Percentiles rank a stretch among this genome's conserved stretches.
phyloP scores from a whole-genome alignment of 1,140 invertebrate species.

The Uloborus diversus region DNA sequence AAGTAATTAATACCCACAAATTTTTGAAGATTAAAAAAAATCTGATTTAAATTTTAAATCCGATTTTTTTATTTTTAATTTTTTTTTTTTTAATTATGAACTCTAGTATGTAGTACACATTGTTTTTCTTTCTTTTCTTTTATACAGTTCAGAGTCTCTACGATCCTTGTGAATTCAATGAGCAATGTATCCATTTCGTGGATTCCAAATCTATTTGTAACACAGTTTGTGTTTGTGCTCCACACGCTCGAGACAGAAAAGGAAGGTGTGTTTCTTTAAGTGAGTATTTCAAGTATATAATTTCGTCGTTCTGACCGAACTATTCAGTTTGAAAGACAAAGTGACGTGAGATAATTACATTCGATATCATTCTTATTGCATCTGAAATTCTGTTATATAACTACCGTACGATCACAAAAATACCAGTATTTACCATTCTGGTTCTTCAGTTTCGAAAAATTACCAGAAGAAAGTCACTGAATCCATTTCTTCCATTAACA shows the following conservation, averaged over 20 bases:
- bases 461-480: no score
- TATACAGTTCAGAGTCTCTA: slow-evolving; percentile 42
- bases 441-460: no score
- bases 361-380: background rate
- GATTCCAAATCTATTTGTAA: slow-evolving; percentile 32
- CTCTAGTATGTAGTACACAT: background rate
- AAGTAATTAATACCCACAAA: no score
- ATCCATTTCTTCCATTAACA: no score
- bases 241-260: slow-evolving; percentile 16
- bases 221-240: slow-evolving; percentile 28
- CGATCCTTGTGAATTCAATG: slow-evolving; percentile 42
- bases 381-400: background rate
- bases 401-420: background rate
- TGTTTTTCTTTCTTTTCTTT: background rate
- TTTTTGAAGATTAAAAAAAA: no score
- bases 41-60: no score
- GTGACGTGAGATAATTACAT: background rate
- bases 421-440: no score
- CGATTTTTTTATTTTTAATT: no score
- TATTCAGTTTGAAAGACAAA: background rate
- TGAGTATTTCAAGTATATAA: background rate
- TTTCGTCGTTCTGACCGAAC: background rate
- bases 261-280: slow-evolving; percentile 21
- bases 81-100: no score
- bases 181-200: slow-evolving; percentile 33